Evolutionary conservation across 2,888 invertebrate species (phyloP).

Genomic region (Cyclophora albipunctata): DNA sequence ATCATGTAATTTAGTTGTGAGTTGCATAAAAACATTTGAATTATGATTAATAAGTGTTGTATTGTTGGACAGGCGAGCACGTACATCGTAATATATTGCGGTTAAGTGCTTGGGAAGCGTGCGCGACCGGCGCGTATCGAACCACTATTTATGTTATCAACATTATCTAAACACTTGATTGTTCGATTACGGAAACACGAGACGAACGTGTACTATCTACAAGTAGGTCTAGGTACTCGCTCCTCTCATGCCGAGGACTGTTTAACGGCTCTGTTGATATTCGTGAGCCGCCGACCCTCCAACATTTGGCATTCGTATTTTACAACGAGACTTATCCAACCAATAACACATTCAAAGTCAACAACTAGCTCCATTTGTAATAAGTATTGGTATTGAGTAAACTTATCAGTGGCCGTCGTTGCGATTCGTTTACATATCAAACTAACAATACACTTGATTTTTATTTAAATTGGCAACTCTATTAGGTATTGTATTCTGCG

Average conservation of each 20-base stretch:
- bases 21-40: not conserved
- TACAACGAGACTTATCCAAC: too few relatives aligned
- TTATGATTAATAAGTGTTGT: not conserved
- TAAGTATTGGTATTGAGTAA: too few relatives aligned
- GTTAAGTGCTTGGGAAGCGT: slow-evolving; percentile 26
- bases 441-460: too few relatives aligned
- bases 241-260: not conserved
- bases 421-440: too few relatives aligned
- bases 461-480: too few relatives aligned
- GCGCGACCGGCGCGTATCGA: slow-evolving; percentile 25
- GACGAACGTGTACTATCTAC: slow-evolving; percentile 25
- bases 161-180: slow-evolving; percentile 34
- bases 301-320: slow-evolving; percentile 1
- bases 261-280: too few relatives aligned
- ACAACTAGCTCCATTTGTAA: too few relatives aligned
- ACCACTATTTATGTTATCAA: slow-evolving; percentile 32
- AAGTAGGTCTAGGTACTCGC: slow-evolving; percentile 14
- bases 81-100: slow-evolving; percentile 16
- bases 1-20: too few relatives aligned
- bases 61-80: slow-evolving; percentile 1
- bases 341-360: too few relatives aligned
- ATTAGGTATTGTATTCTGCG: too few relatives aligned
- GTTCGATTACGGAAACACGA: slow-evolving; percentile 40
- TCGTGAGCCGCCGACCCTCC: slow-evolving; percentile 30
- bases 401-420: too few relatives aligned